Percentiles rank a stretch among this genome's conserved stretches.
Conservation (phyloP, 2,888 invertebrate species). For the Agrenia bidenticulata region DNA sequence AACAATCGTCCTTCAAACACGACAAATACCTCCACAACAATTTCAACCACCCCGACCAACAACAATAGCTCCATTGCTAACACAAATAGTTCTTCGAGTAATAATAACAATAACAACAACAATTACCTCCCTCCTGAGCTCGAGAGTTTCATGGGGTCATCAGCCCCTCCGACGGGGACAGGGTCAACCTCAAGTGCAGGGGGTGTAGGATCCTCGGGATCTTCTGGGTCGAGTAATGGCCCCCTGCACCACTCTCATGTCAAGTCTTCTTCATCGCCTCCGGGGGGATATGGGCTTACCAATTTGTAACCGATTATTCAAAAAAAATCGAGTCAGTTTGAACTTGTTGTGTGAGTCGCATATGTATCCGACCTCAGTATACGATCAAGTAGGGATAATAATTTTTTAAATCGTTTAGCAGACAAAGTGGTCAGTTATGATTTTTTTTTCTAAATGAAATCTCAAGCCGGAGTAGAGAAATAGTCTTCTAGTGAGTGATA, state of each 20-base stretch:
- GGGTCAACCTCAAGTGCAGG: conserved; percentile 4
- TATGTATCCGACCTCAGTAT: no score
- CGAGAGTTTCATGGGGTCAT: conserved; percentile 29
- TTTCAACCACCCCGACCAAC: conserved; percentile 57
- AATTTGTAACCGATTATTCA: not conserved
- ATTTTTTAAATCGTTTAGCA: no score
- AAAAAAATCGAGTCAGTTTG: no score
- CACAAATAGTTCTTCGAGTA: conserved; percentile 21
- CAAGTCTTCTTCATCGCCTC: conserved; percentile 5
- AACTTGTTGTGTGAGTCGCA: no score
- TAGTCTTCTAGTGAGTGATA: conserved; percentile 27
- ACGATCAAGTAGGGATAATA: no score
- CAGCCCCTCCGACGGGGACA: conserved; percentile 9
- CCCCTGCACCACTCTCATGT: not conserved
- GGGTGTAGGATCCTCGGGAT: conserved; percentile 16
- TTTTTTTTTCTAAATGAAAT: no score
- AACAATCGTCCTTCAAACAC: conserved; percentile 58
- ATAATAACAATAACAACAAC: conserved; percentile 42
- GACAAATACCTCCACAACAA: conserved; percentile 13
- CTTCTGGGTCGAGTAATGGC: conserved; percentile 9
- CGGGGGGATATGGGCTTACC: conserved; percentile 7
- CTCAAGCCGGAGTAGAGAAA: not conserved
- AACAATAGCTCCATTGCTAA: conserved; percentile 55
- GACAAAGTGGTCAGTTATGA: no score
- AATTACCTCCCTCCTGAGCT: conserved; percentile 47